phyloP scores from a whole-genome alignment of 2,888 invertebrate species.

The Nemotelus pantherinus region DNA sequence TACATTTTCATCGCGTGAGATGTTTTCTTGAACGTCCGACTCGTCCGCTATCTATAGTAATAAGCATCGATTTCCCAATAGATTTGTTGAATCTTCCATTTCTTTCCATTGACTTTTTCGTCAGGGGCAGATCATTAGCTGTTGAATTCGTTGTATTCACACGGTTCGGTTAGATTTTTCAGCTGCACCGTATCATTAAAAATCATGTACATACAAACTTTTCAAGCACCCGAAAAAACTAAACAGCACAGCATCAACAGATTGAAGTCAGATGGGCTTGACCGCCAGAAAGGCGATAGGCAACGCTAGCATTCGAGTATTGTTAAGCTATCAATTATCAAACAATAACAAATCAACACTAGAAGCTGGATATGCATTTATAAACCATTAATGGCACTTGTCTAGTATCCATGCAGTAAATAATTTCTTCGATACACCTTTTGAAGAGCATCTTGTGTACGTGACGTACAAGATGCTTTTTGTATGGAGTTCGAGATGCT shows the following conservation, averaged over 20 bases:
- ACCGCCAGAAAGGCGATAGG: constrained; percentile 24
- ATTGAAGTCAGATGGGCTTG: neutral
- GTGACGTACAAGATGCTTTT: too few relatives aligned
- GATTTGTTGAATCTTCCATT: constrained; percentile 21
- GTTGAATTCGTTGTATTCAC: constrained; percentile 33
- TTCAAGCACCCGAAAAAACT: constrained; percentile 8
- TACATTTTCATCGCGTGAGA: constrained; percentile 24
- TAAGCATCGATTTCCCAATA: constrained; percentile 41
- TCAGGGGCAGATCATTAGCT: constrained; percentile 32
- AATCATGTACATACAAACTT: neutral
- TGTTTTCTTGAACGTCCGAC: constrained; percentile 6
- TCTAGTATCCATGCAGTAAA: constrained; percentile 43
- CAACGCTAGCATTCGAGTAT: constrained; percentile 31
- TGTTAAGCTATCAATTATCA: constrained; percentile 51
- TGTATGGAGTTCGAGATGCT: too few relatives aligned
- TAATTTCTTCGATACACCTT: constrained; percentile 36
- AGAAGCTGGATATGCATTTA: constrained; percentile 50
- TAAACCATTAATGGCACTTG: constrained; percentile 49
- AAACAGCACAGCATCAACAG: neutral
- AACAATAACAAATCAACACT: constrained; percentile 51
- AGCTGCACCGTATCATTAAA: constrained; percentile 10
- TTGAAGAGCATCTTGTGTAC: too few relatives aligned
- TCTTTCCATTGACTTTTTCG: constrained; percentile 30
- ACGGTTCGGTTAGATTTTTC: constrained; percentile 25
- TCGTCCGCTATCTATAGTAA: constrained; percentile 19